Conservation (phyloP, 1,140 invertebrate species). For the Helicoverpa armigera region DNA sequence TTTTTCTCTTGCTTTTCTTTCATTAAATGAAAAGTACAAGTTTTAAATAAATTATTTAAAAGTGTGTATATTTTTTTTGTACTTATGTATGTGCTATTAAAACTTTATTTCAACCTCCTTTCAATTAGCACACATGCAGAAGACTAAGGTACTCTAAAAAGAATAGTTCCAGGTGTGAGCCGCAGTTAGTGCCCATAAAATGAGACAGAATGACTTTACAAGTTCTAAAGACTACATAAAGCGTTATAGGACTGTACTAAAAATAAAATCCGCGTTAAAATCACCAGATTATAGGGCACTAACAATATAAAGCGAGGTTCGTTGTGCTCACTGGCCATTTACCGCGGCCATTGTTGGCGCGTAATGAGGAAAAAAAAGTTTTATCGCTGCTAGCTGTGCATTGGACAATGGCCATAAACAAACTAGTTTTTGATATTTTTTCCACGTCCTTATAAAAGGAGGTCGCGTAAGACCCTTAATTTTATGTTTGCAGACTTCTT, state of each 20-base stretch:
- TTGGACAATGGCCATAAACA: conserved; percentile 49
- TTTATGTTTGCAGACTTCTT: neutral
- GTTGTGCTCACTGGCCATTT: conserved; percentile 13
- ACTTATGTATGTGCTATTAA: neutral
- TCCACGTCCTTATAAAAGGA: conserved; percentile 26
- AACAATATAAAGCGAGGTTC: conserved; percentile 34
- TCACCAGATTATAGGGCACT: conserved; percentile 38
- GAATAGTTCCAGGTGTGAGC: neutral
- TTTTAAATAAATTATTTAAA: too few relatives aligned
- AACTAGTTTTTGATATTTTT: conserved; percentile 50
- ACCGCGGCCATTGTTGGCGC: conserved; percentile 31
- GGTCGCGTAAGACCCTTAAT: conserved; percentile 21
- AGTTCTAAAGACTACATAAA: conserved; percentile 24
- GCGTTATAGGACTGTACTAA: conserved; percentile 18
- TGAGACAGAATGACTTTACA: conserved; percentile 6
- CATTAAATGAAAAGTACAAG: too few relatives aligned
- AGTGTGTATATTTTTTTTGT: too few relatives aligned
- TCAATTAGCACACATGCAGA: neutral
- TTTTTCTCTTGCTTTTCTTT: too few relatives aligned
- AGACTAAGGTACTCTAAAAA: neutral
- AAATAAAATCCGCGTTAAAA: conserved; percentile 43
- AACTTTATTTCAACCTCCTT: neutral
- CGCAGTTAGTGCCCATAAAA: neutral
- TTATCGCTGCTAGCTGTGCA: conserved; percentile 36
- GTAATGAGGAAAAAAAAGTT: conserved; percentile 46